phyloP scores from a whole-genome alignment of 2,888 invertebrate genomes.

The Melieria crassipennis region DNA sequence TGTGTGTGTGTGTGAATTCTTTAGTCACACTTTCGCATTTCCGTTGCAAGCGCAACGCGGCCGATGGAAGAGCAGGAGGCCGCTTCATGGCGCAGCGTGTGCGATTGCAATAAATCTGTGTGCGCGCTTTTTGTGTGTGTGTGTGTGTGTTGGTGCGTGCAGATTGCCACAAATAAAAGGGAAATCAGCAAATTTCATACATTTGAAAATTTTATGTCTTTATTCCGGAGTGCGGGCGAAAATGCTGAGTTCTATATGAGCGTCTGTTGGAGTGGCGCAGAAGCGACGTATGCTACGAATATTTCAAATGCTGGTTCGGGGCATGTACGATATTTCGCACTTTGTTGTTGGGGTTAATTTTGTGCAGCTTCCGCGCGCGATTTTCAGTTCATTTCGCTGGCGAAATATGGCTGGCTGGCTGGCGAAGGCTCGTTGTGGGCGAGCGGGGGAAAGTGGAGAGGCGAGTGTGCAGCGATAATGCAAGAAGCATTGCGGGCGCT shows the following conservation, averaged over 20 bases:
- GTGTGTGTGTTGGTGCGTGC: conserved; percentile 21
- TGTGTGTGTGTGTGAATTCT: conserved; percentile 38
- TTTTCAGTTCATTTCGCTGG: conserved; percentile 9
- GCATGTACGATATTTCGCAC: background rate
- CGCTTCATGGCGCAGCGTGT: background rate
- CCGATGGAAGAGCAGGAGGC: background rate
- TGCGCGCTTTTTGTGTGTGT: conserved; percentile 3
- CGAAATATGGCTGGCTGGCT: background rate
- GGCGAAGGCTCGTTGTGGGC: too few species aligned
- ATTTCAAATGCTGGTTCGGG: background rate
- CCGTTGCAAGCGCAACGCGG: conserved; percentile 23
- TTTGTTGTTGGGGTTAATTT: conserved; percentile 38
- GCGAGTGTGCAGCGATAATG: background rate
- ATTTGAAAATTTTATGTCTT: conserved; percentile 47
- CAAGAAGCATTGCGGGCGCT: conserved; percentile 29
- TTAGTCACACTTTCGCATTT: conserved; percentile 45
- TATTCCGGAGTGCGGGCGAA: conserved; percentile 43
- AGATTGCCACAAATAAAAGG: conserved; percentile 46
- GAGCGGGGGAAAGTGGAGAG: background rate
- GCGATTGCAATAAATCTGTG: conserved; percentile 18
- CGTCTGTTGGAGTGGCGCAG: background rate
- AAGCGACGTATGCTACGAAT: conserved; percentile 14
- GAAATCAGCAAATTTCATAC: conserved; percentile 45
- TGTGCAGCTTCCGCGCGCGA: conserved; percentile 27
- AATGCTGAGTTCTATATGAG: conserved; percentile 47